Evolutionary conservation across 2,797 vertebrate species (phyloP), one percentile per base, ranked within the genome.

Genomic region (Phoxinus dragarum): DNA sequence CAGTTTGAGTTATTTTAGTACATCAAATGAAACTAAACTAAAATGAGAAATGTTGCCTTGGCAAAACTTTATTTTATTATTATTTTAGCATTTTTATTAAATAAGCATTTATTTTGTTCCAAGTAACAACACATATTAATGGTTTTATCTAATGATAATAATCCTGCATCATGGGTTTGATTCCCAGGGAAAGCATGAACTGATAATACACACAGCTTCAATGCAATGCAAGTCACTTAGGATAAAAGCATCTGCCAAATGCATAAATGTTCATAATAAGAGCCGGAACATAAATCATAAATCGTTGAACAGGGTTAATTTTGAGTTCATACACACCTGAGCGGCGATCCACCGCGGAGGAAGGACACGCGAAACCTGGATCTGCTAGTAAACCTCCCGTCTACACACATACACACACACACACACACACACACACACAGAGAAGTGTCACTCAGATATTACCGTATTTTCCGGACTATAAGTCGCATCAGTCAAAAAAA

Each of bases 381-480:
- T 84, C 86, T 0, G 91, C 23, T 9, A 94, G 74, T 0, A 93
- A 79, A 61, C 92, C 89, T 23, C 91, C 95, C 80, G 90, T 85
- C 84, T 94, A 84, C 6, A 91, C 54, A 90, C 5, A 72, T 5
- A 69, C 5, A 81, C 9, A 81, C 3, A 52, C 16, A 47, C 44
- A 47, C 10, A 47, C 44, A 47, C 10, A 47, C 44, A 47, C 10
- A 47, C 10, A 47, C 47, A 47, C 11, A 49, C 4, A 49, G 0
- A 80, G 21, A 69, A 49, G 23, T 0, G 34, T 81, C 31, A 38
- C 21, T 52, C 44, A 75, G 49, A 36, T 1, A 49, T 34, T 12
- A 16, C 27, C 27, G 27, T 27, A 27, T 27, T 27, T 27, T 27
- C 27, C 1, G 27, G 27, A 27, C 1, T 27, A 27, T 27, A 27